Conservation (phyloP, 2,113 vertebrate genomes). For the Saccopteryx bilineata region DNA sequence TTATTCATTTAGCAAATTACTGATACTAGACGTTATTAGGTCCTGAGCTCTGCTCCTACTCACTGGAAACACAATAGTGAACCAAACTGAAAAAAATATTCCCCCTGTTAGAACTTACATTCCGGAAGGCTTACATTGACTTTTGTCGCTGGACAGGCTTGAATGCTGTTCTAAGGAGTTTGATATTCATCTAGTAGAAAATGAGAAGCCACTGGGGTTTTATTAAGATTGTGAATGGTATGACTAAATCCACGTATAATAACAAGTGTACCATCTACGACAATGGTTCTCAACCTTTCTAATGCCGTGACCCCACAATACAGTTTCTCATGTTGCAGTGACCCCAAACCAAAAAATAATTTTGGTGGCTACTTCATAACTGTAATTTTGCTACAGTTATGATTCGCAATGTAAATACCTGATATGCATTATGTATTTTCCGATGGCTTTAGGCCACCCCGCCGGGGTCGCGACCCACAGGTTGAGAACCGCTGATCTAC, state of each 20-base stretch:
- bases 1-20: not conserved
- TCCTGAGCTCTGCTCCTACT: not conserved
- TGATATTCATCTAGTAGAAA: not conserved
- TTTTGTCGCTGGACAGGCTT: not conserved
- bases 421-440: too few species aligned
- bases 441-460: too few species aligned
- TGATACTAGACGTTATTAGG: too few species aligned
- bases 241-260: not conserved
- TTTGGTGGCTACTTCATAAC: too few species aligned
- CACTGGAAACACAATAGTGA: not conserved
- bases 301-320: too few species aligned
- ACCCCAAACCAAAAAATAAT: too few species aligned
- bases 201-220: not conserved
- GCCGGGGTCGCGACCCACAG: too few species aligned
- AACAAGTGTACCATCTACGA: not conserved
- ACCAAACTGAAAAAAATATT: not conserved
- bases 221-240: not conserved
- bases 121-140: not conserved
- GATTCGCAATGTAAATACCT: too few species aligned
- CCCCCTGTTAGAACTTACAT: not conserved
- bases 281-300: too few species aligned
- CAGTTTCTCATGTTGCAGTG: too few species aligned
- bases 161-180: not conserved
- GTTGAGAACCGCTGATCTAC: too few species aligned
- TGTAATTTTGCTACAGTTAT: too few species aligned